These are phyloP conservation scores for Drosophila tanythrix DNA, from an alignment of 2,888 invertebrate genomes.

Conservation along the genomic window DNA sequence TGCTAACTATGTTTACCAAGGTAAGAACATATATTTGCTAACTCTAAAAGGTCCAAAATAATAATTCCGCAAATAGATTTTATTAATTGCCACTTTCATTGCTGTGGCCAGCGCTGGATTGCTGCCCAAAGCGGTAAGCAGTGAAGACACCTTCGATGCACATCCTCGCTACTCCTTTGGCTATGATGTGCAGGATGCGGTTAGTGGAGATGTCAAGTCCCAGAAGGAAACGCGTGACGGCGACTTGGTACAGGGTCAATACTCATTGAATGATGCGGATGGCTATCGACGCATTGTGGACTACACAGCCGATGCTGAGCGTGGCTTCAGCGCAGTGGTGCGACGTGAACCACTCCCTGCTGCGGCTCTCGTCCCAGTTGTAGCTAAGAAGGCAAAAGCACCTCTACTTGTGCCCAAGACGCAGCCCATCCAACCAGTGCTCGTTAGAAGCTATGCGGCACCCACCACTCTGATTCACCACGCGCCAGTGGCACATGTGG, in stretches of 20 bases:
- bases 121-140: conserved; percentile 56
- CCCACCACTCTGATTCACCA: conserved; percentile 76
- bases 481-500: conserved; percentile 65
- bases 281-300: conserved; percentile 86
- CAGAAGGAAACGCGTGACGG: conserved; percentile 86
- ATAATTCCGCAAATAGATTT: conserved; percentile 24
- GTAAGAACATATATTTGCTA: conserved; percentile 44
- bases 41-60: neutral
- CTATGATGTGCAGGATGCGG: conserved; percentile 85
- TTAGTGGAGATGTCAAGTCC: conserved; percentile 86
- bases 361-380: conserved; percentile 41
- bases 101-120: conserved; percentile 72
- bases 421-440: conserved; percentile 54
- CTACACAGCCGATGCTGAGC: conserved; percentile 86
- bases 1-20: conserved; percentile 72
- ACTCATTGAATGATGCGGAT: conserved; percentile 86
- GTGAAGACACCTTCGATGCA: conserved; percentile 75
- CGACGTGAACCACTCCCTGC: conserved; percentile 85
- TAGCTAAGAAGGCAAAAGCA: conserved; percentile 25
- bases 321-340: conserved; percentile 86
- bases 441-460: conserved; percentile 60
- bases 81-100: conserved; percentile 59
- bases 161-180: conserved; percentile 85
- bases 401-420: conserved; percentile 21
- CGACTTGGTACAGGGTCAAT: conserved; percentile 86